A percentile compares a stretch with the other conserved stretches of the same genome.
phyloP scores from a whole-genome alignment of 37 sponge, comb jelly and placozoan species.

The Cladorhizidae sp. region DNA sequence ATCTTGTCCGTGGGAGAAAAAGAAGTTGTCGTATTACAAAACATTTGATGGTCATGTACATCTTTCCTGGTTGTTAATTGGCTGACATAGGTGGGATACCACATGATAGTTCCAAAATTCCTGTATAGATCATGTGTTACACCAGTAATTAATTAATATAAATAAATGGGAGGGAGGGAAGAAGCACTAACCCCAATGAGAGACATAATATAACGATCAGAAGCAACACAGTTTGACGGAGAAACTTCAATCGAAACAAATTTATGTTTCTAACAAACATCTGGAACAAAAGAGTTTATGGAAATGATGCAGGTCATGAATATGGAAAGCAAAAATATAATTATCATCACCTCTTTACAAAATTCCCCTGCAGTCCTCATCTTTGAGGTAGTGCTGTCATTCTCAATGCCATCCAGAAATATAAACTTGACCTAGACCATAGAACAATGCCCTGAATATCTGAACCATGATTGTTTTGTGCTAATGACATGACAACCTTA shows the following conservation, averaged over 20 bases:
- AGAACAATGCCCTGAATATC: too few species aligned
- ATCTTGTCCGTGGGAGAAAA: not conserved
- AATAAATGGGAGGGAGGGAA: too few species aligned
- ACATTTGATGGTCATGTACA: not conserved
- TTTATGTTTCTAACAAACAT: constrained; percentile 2
- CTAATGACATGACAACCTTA: too few species aligned
- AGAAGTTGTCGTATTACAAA: constrained; percentile 15
- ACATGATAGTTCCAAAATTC: constrained; percentile 59
- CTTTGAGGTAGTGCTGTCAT: too few species aligned
- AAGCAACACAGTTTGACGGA: constrained; percentile 41
- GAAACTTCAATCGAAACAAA: constrained; percentile 25
- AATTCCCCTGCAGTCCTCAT: too few species aligned
- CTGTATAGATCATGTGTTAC: too few species aligned
- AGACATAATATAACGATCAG: constrained; percentile 45
- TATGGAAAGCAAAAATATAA: too few species aligned
- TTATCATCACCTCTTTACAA: too few species aligned
- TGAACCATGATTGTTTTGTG: too few species aligned
- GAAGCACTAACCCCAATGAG: constrained; percentile 64
- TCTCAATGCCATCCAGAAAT: too few species aligned
- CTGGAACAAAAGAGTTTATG: constrained; percentile 8
- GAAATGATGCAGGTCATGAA: too few species aligned
- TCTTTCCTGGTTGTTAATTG: constrained; percentile 4
- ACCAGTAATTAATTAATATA: not conserved
- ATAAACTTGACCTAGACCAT: too few species aligned
- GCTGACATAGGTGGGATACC: constrained; percentile 75